These are phyloP conservation scores for Danionella dracula DNA, from an alignment of 2,797 vertebrate genomes.

Conservation along the genomic window DNA sequence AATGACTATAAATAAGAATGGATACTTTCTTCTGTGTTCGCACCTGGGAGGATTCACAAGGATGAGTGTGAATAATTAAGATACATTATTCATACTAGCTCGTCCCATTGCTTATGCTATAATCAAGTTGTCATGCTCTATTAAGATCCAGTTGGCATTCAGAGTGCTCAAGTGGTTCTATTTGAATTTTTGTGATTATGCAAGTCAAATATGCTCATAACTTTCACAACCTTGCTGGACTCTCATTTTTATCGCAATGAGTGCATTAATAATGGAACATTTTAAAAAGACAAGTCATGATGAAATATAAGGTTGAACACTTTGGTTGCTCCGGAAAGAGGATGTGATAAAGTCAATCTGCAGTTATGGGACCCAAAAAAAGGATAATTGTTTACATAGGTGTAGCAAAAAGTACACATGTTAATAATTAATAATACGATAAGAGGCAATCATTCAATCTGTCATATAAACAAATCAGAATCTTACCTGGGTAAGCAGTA, in stretches of 20 bases:
- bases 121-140: conserved; percentile 35
- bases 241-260: conserved; percentile 6
- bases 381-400: too few species aligned
- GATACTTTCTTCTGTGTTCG: conserved; percentile 8
- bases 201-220: conserved; percentile 10
- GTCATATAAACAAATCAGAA: too few species aligned
- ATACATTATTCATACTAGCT: conserved; percentile 51
- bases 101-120: conserved; percentile 36
- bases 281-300: conserved; percentile 1
- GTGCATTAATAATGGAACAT: conserved; percentile 14
- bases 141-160: conserved; percentile 23
- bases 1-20: conserved; percentile 33
- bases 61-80: conserved; percentile 32
- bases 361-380: too few species aligned
- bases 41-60: neutral
- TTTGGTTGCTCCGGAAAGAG: neutral
- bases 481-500: too few species aligned
- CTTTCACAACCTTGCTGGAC: conserved; percentile 12
- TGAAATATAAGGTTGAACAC: neutral
- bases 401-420: too few species aligned
- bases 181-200: conserved; percentile 12
- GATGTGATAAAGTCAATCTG: too few species aligned
- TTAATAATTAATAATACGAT: too few species aligned
- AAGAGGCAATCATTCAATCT: too few species aligned
- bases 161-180: neutral